Evolutionary conservation across 2,113 vertebrate species (phyloP), one percentile per base, ranked within the genome.

Genomic region (Anarhynchus alexandrinus): DNA sequence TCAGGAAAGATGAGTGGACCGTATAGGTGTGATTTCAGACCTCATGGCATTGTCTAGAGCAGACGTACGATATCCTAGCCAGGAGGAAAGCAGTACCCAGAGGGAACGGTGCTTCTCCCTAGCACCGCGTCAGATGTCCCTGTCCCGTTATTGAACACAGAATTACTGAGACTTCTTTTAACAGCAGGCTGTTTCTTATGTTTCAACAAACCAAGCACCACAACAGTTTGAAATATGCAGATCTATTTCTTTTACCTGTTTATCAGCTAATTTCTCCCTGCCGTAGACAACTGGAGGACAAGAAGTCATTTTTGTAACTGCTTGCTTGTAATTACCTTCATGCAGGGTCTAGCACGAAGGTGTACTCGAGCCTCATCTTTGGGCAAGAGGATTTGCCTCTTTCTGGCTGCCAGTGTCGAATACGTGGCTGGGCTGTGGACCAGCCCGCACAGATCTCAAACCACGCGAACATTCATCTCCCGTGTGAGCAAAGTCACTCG

Each of bases 401-500:
- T 82, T 59, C 34, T 64, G 12, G 38, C 91, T 97, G 6, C 26
- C 57, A 17, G 57, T 43, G 12, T 66, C 96, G 47, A 76, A 81
- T 74, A 14, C 81, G 64, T 83, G 91, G 47, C 64, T 97, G 7
- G 91, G 47, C 64, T 97, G 7, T 89, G 95, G 3, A 88, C 97
- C 57, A 83, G 88, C 70, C 86, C 73, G 5, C 79, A 65, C 69
- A 77, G 40, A 57, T 93, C 90, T 61, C 22, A 16, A 70, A 92
- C 93, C 55, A 80, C 11, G n/a, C 9, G 21, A 49, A 72, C 80
- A n/a, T 96, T 94, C 42, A 54, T 90, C 8, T 51, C 84, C 49
- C 88, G 65, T 65, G 78, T 97, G 61, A 98, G 95, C 59, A 59
- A 96, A 82, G 94, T 96, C 5, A 67, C 91, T 62, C 23, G 27